These are phyloP conservation scores for Cololabis saira DNA, from an alignment of 2,113 vertebrate genomes.

Conservation along the genomic window DNA sequence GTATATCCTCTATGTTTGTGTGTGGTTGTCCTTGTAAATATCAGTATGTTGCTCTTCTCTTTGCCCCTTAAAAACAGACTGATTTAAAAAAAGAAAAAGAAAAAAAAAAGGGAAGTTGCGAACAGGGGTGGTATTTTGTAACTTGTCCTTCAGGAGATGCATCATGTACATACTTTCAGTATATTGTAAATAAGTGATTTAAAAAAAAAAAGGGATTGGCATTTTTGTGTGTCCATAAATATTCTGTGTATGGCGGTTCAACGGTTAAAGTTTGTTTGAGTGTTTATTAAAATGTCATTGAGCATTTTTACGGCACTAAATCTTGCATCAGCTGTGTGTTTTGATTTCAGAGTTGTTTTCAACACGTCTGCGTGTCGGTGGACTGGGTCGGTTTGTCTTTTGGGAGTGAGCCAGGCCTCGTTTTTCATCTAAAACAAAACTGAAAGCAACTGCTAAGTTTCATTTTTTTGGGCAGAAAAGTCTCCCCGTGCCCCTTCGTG, in stretches of 20 bases:
- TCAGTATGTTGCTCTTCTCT: conserved; percentile 75
- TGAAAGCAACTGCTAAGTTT: neutral
- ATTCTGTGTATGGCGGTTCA: conserved; percentile 85
- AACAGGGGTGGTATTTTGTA: conserved; percentile 85
- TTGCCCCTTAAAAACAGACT: conserved; percentile 78
- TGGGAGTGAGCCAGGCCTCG: neutral
- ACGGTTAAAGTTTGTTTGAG: conserved; percentile 85
- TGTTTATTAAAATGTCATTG: conserved; percentile 87
- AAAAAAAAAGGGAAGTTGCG: conserved; percentile 5
- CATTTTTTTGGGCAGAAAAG: neutral
- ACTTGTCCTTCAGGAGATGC: conserved; percentile 84
- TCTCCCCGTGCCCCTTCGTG: neutral
- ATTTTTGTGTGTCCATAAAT: conserved; percentile 85
- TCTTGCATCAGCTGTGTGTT: conserved; percentile 53
- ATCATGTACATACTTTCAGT: conserved; percentile 84
- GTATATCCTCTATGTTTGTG: conserved; percentile 76
- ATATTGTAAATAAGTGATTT: conserved; percentile 89
- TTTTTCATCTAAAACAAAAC: neutral
- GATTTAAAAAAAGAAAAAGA: conserved; percentile 50
- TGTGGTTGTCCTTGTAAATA: conserved; percentile 89
- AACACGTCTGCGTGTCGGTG: too few species aligned
- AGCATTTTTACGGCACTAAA: conserved; percentile 78
- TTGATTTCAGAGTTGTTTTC: neutral
- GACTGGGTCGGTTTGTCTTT: neutral
- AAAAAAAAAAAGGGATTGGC: conserved; percentile 66